Evolutionary conservation across 2,113 vertebrate species (phyloP).

Genomic region (Psettodes erumei): DNA sequence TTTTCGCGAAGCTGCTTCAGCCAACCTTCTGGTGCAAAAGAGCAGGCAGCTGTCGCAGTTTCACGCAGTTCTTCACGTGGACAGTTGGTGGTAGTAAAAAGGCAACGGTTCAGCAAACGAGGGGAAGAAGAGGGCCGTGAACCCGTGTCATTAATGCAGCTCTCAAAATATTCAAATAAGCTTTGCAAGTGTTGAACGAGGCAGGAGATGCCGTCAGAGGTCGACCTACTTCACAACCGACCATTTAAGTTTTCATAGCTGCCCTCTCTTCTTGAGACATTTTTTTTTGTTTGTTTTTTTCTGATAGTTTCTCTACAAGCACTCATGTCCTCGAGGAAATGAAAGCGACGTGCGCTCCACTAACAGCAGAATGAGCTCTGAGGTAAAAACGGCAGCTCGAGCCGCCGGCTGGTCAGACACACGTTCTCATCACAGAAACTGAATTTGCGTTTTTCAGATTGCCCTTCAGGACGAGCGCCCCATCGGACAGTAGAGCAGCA

Average conservation of each 20-base stretch:
- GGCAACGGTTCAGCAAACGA: not conserved
- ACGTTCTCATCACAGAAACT: not conserved
- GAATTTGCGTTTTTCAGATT: not conserved
- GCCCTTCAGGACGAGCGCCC: not conserved
- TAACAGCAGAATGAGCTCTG: not conserved
- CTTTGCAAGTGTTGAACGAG: not conserved
- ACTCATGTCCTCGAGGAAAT: not conserved
- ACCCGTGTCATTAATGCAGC: not conserved
- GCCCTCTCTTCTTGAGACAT: not conserved
- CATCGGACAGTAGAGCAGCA: slow-evolving; percentile 9
- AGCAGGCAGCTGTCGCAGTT: not conserved
- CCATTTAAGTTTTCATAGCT: not conserved
- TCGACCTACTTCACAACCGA: not conserved
- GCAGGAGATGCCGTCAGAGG: not conserved
- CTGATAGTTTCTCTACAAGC: not conserved
- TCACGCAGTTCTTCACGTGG: slow-evolving; percentile 8
- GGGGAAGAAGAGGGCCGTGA: not conserved
- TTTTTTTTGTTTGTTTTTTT: not conserved
- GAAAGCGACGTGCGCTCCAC: not conserved
- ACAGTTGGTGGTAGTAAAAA: slow-evolving; percentile 54
- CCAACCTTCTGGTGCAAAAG: not conserved
- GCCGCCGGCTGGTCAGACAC: not conserved
- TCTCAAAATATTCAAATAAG: not conserved
- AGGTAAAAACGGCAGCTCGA: too few species aligned
- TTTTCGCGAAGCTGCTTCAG: not conserved